Evolutionary conservation across 2,113 vertebrate genomes (phyloP).

Genomic region (Oreochromis spilurus): DNA sequence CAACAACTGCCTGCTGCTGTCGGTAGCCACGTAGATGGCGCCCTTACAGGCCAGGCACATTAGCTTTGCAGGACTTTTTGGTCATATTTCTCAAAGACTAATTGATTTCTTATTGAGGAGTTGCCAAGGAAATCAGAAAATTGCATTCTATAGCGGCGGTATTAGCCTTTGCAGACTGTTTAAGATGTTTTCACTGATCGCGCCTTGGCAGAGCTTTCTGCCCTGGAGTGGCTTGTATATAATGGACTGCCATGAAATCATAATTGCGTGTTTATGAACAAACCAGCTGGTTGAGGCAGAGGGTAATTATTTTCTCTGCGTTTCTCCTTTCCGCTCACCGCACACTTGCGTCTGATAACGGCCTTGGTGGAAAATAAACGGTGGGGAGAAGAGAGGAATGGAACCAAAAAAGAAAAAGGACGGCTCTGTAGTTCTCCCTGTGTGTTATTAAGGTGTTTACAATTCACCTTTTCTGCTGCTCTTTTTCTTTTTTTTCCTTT

Average conservation of each 20-base stretch:
- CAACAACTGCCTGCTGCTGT: neutral
- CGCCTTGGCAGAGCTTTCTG: constrained; percentile 52
- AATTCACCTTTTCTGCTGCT: neutral
- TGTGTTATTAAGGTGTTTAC: neutral
- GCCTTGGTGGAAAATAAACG: constrained; percentile 50
- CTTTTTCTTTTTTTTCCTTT: neutral
- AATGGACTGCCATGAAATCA: constrained; percentile 73
- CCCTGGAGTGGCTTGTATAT: constrained; percentile 68
- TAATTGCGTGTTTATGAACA: constrained; percentile 78
- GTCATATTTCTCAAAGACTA: constrained; percentile 81
- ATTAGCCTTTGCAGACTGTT: constrained; percentile 74
- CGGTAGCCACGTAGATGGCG: neutral
- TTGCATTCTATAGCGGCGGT: constrained; percentile 83
- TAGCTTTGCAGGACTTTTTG: constrained; percentile 18
- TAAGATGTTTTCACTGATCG: constrained; percentile 67
- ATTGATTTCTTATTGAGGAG: constrained; percentile 94
- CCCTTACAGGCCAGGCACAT: neutral
- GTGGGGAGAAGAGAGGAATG: constrained; percentile 12
- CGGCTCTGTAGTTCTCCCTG: neutral
- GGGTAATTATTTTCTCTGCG: constrained; percentile 72
- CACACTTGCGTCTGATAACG: constrained; percentile 62
- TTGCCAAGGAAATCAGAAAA: constrained; percentile 89
- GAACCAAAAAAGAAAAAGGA: neutral
- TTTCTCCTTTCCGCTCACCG: constrained; percentile 53
- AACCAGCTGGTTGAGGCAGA: constrained; percentile 74